Conservation (phyloP, 2,888 invertebrate species). For the Mellilla xanthometata region DNA sequence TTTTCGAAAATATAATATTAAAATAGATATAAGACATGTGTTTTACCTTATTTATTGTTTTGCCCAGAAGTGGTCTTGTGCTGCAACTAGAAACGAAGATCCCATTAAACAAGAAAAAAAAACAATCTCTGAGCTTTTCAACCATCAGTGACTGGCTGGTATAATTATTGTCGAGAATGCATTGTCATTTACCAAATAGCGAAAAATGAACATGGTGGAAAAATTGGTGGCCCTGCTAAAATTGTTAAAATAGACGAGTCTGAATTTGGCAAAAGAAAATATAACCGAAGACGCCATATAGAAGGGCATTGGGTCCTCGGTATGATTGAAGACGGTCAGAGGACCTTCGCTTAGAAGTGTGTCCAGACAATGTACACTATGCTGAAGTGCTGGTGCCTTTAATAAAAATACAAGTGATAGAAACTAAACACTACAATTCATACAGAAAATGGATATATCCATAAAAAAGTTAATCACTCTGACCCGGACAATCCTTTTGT, state of each 20-base stretch:
- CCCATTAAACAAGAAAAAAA: not conserved
- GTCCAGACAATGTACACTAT: too few species aligned
- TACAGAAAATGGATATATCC: not conserved
- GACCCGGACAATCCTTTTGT: not conserved
- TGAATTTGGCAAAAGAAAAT: not conserved
- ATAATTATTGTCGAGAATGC: not conserved
- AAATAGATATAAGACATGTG: too few species aligned
- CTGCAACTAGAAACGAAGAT: not conserved
- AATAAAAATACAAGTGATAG: not conserved
- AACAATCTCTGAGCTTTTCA: not conserved
- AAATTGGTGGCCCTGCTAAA: not conserved
- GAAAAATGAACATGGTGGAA: not conserved
- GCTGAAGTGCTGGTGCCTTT: slow-evolving; percentile 1
- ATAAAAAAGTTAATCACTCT: not conserved
- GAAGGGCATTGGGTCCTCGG: not conserved
- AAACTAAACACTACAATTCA: not conserved
- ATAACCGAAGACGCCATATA: too few species aligned
- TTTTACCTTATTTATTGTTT: not conserved
- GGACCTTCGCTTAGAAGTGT: not conserved
- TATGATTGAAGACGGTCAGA: not conserved
- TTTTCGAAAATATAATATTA: not conserved
- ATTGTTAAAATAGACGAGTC: not conserved
- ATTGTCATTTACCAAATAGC: not conserved
- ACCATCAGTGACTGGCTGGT: not conserved
- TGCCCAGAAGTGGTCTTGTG: not conserved